Evolutionary conservation across 2,888 invertebrate species (phyloP), one percentile per base, ranked within the genome.

Genomic region (Patella caerulea): DNA sequence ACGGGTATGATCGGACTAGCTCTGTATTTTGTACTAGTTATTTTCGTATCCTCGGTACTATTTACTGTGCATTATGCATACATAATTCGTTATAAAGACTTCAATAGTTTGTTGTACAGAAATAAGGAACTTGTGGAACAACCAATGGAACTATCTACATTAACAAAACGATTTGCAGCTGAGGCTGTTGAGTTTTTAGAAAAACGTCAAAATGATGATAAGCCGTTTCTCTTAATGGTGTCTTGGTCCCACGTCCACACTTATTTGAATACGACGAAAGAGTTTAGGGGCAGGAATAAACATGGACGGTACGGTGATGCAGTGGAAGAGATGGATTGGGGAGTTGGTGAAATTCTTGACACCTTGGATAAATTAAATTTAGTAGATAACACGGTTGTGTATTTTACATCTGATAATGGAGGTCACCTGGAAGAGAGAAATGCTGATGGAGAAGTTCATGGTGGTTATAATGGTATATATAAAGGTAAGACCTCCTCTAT

Each of bases 211-310:
- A 70, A 78, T 15, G 80, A 80, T n/a, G 76, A 84, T 34, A 81
- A 83, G 12, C 93, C 93, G 5, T 93, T 93, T 86, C 88, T 93
- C 77, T 89, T 93, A 73, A 88, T 92, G 75, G 89, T 93, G 84
- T 91, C 92, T 1, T 92, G 92, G 86, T 88, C 90, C 89, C 94
- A 95, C 93, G 94, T 95, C 83, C 95, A 95, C 91, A 94, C 94
- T 78, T 94, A 94, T 78, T 93, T 95, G 81, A 93, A 94, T 87
- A 94, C 94, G 71, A 91, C 94, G 82, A 93, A 94, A 87, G 92
- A 92, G 72, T 93, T 92, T 83, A 80, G 83, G 24, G 87, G 87
- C 11, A 79, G 83, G 71, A 92, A 92, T 29, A 83, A 82, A 52
- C 88, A 92, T 86, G 93, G 93, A 29, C 87, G 89, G 24, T 93